Conservation (phyloP, 2,113 vertebrate genomes). For the Asarcornis scutulata region DNA sequence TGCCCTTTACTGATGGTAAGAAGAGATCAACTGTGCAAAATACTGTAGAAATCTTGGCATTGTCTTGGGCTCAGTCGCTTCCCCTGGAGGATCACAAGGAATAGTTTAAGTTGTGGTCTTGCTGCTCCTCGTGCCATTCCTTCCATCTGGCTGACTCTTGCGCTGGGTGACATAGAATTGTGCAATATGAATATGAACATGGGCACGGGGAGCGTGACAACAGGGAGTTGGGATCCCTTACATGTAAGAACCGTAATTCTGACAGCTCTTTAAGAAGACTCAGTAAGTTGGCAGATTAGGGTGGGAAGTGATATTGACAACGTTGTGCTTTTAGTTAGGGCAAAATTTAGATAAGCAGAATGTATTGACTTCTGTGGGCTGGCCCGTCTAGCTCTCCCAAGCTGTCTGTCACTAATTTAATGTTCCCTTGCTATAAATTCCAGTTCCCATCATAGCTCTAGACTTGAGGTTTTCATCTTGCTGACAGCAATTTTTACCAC, state of each 20-base stretch:
- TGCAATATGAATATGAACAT: neutral
- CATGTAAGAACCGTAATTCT: neutral
- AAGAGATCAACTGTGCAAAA: neutral
- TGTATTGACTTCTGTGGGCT: neutral
- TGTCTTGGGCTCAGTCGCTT: neutral
- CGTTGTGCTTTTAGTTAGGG: neutral
- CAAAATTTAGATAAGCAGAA: neutral
- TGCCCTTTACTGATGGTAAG: neutral
- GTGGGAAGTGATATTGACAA: neutral
- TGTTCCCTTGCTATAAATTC: neutral
- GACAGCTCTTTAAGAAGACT: neutral
- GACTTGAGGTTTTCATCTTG: neutral
- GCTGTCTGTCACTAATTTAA: neutral
- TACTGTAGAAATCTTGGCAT: rapidly evolving
- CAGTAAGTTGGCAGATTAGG: neutral
- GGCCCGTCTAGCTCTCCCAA: neutral
- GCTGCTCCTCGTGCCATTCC: neutral
- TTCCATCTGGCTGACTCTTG: neutral
- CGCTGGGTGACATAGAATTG: neutral
- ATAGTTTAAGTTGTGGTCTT: rapidly evolving
- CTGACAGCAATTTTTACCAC: neutral
- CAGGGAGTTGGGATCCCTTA: neutral
- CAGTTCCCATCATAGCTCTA: neutral
- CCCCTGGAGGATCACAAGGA: neutral
- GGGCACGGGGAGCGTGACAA: neutral